Evolutionary conservation across 2,797 vertebrate genomes (phyloP).

Genomic region (Myripristis murdjan): DNA sequence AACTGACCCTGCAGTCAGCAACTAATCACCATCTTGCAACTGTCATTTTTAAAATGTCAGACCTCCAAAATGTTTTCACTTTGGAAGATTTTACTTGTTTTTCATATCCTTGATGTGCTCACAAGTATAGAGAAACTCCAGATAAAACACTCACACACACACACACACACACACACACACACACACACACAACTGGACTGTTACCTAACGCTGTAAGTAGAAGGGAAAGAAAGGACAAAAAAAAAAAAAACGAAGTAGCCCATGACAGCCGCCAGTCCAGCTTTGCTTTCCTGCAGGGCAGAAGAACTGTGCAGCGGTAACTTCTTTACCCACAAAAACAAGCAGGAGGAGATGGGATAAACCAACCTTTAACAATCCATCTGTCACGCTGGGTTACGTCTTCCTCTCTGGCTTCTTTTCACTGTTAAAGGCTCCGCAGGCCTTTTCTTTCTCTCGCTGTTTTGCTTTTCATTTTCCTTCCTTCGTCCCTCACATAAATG

Average conservation of each 20-base stretch:
- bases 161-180: neutral
- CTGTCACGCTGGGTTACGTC: constrained; percentile 13
- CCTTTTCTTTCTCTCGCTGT: neutral
- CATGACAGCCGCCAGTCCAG: constrained; percentile 4
- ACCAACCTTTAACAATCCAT: constrained; percentile 13
- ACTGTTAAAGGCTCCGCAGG: neutral
- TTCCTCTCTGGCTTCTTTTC: neutral
- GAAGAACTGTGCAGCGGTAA: constrained; percentile 37
- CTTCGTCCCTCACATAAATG: neutral
- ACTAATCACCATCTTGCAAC: too few species aligned
- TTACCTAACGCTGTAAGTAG: neutral
- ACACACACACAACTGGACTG: neutral
- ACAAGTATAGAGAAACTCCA: neutral
- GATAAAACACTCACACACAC: too few species aligned
- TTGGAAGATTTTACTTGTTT: too few species aligned
- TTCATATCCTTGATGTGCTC: neutral
- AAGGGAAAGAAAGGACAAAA: too few species aligned
- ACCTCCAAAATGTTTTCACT: too few species aligned
- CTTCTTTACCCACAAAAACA: constrained; percentile 45
- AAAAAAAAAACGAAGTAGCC: neutral
- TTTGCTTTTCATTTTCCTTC: neutral
- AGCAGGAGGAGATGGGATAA: constrained; percentile 37
- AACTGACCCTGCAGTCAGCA: too few species aligned
- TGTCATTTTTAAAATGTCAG: too few species aligned
- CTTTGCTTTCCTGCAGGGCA: constrained; percentile 18